Base-by-base conservation (phyloP, 2,797 vertebrate species). In the Danio jaintianensis region DNA sequence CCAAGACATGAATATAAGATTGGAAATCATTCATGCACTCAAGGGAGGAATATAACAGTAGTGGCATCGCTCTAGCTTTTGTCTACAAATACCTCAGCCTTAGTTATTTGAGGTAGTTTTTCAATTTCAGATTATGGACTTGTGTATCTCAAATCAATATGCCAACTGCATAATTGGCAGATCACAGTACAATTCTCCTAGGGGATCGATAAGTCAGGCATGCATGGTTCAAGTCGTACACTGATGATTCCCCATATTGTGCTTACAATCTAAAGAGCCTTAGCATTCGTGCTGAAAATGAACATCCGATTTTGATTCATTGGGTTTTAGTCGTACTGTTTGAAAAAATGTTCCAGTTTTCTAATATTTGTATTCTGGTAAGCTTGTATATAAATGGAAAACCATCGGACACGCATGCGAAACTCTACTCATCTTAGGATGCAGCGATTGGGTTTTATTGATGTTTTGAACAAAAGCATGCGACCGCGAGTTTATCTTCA, bases 391-490 rank as follows among this genome's bases (percentile, higher is more conserved):
- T 72, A 81, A 74, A 42, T 15, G 45, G 15, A 10, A 59, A 75
- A 79, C 3, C 72, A n/a, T 67, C 55, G 63, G 71, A 61, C 69
- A 66, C 38, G 90, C 92, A 93, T 93, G 90, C 83, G 86, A 70
- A 86, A 63, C 61, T 80, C 63, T 83, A 85, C 22, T 70, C 40
- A 63, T 82, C 85, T 87, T 85, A 56, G 82, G 70, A 36, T 72
- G 86, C 82, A 84, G 80, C 63, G 7, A 53, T 29, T 75, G 36
- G n/a, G 62, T 52, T 81, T 84, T 90, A 88, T 89, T 81, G 87
- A 84, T 88, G 89, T 91, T 90, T 89, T 81, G 85, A 89, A 81
- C 84, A 84, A 85, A 71, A 68, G 92, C 93, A 93, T 93, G 91
- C 87, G 85, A 82, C 86, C 77, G 58, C 66, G 36, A 56, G 83